These are phyloP conservation scores for Cynocephalus volans DNA, from an alignment of 2,113 vertebrate species.

Conservation along the genomic window DNA sequence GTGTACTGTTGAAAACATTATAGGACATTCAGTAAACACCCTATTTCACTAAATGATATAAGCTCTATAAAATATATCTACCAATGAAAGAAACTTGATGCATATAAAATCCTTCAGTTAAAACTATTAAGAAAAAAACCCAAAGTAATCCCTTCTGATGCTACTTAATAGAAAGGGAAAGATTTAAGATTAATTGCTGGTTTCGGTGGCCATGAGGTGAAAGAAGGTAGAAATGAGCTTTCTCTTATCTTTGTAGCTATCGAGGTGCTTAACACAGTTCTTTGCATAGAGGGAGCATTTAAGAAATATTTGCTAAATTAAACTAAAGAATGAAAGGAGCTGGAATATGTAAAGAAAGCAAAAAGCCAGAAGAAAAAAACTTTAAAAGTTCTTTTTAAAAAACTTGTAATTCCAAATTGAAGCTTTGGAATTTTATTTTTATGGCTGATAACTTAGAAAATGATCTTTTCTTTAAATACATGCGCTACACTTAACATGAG, in stretches of 20 bases:
- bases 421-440: background rate
- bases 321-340: constrained; percentile 26
- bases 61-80: constrained; percentile 35
- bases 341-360: background rate
- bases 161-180: background rate
- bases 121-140: background rate
- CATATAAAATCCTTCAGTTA: background rate
- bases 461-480: background rate
- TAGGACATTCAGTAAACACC: background rate
- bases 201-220: background rate
- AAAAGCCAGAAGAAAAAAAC: background rate
- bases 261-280: background rate
- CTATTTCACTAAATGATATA: background rate
- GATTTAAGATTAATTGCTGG: background rate
- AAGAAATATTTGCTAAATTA: background rate
- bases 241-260: background rate
- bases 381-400: background rate
- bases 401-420: background rate
- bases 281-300: background rate
- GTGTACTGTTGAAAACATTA: background rate
- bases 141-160: background rate
- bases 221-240: background rate
- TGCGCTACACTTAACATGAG: background rate
- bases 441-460: background rate
- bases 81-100: constrained; percentile 6